These are phyloP conservation scores for Ctenomys sociabilis DNA, from an alignment of 2,113 vertebrate genomes.

Conservation along the genomic window DNA sequence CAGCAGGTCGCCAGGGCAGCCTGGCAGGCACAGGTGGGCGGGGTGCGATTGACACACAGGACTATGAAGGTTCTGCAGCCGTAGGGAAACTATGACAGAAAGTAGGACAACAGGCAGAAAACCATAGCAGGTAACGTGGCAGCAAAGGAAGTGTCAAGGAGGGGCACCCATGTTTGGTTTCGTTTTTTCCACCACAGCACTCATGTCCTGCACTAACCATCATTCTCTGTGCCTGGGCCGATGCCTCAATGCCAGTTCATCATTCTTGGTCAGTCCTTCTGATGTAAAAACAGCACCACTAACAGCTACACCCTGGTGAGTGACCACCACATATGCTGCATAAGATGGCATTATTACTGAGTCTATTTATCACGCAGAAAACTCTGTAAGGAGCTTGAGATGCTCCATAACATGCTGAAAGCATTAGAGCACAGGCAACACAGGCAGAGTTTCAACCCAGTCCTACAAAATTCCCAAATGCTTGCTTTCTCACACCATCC, in stretches of 20 bases:
- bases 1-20: neutral
- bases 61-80: neutral
- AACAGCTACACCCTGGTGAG: neutral
- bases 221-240: neutral
- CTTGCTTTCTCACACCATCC: neutral
- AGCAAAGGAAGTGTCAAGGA: neutral
- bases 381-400: slow-evolving; percentile 24
- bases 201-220: neutral
- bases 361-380: slow-evolving; percentile 57
- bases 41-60: neutral
- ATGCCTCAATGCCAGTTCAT: neutral
- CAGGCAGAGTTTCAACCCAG: neutral
- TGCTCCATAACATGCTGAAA: slow-evolving; percentile 58
- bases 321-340: neutral
- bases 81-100: neutral
- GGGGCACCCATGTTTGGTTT: neutral
- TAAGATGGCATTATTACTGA: neutral
- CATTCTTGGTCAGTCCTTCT: neutral
- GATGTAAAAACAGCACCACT: neutral
- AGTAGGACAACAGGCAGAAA: neutral
- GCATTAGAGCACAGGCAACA: neutral
- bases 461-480: neutral
- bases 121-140: neutral
- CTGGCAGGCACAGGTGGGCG: neutral
- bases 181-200: neutral